Percentiles rank a stretch among this genome's conserved stretches.
Conservation (phyloP, 2,888 invertebrate species). For the Leptopilina syphax region DNA sequence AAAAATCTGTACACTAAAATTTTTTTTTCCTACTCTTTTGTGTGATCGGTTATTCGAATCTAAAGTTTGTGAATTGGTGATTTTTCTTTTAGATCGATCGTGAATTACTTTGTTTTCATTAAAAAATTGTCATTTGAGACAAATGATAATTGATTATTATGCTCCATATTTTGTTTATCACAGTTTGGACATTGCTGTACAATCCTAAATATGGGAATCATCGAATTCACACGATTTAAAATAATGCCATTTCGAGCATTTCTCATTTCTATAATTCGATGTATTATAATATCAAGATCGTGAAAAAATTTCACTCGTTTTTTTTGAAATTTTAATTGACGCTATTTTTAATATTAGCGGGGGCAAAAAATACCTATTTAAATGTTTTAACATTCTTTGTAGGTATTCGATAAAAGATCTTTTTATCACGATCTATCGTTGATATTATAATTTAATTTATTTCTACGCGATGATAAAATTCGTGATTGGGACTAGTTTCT, state of each 20-base stretch:
- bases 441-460: constrained; percentile 48
- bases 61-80: not conserved
- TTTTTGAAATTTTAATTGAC: not conserved
- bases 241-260: constrained; percentile 18
- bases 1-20: not conserved
- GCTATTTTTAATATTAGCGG: not conserved
- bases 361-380: constrained; percentile 28
- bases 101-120: not conserved
- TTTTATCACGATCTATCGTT: constrained; percentile 52
- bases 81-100: not conserved
- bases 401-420: constrained; percentile 11
- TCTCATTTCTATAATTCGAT: not conserved
- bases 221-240: constrained; percentile 26
- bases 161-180: constrained; percentile 38
- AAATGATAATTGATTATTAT: constrained; percentile 26
- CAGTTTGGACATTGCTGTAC: constrained; percentile 43
- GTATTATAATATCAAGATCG: not conserved
- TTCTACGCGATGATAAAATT: constrained; percentile 55
- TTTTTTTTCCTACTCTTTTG: constrained; percentile 13
- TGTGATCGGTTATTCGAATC: constrained; percentile 25
- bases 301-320: constrained; percentile 12
- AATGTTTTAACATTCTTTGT: constrained; percentile 14
- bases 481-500: constrained; percentile 45
- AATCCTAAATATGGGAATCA: constrained; percentile 42
- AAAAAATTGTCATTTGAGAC: not conserved